Base-by-base conservation (phyloP, 2,797 vertebrate genomes). In the Sebastes glaucus region DNA sequence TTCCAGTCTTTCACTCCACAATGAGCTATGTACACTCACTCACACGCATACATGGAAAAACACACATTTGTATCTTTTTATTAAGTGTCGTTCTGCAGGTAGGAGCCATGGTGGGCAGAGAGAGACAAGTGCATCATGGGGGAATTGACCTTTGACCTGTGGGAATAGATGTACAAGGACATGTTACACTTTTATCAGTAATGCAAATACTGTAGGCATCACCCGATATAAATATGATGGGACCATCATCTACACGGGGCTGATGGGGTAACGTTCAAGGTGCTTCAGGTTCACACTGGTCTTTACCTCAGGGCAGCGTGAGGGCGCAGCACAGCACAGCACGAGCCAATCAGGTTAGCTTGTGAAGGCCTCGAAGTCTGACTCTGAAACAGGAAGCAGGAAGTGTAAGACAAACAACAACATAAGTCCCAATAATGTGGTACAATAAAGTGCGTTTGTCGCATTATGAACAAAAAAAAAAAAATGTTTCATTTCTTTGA, bases 341-440 rank as follows among this genome's bases (percentile, higher is more conserved):
- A 81, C 62, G 80, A 92, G 93, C 74, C 94, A 92, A 86, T 95
- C 94, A 91, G 92, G 85, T 94, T 93, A 95, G 92, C 95, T 96
- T 79, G 95, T 95, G 94, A 95, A 96, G 92, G 96, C 96, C 93
- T 96, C 89, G 94, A 96, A 96, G 94, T 97, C 96, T 89, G 96
- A 95, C 87, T 96, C 96, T 97, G 96, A 94, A 96, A 96, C 86
- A 87, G 92, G 89, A 95, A 94, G 94, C 81, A 95, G 89, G 86
- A 92, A 88, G 62, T 87, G 81, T 90, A 72, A 95, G 88, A 93
- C 77, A 93, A 68, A 23, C 7, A 35, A 62, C 14, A 75, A 56
- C 3, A 57, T 14, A 59, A 71, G 13, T 55, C 46, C 14, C 7
- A 59, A 46, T 23, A 57, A 42, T 32, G 28, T 46, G 27, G 33